Conservation (phyloP, 2,888 invertebrate genomes). For the Geophilus truncorum region DNA sequence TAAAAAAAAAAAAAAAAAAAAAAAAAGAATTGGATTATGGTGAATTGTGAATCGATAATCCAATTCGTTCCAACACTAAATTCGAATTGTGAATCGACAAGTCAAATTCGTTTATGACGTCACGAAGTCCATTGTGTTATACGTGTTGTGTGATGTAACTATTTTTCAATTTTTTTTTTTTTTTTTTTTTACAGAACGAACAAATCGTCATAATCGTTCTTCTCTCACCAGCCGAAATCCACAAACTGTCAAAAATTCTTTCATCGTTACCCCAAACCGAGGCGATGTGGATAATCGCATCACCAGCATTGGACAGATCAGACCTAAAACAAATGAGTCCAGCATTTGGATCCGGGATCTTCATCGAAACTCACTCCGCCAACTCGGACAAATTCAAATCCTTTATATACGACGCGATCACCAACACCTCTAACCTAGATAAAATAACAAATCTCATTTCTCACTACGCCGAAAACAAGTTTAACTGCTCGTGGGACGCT, state of each 20-base stretch:
- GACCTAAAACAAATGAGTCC: not conserved
- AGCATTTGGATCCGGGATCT: constrained; percentile 32
- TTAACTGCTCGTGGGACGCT: not conserved
- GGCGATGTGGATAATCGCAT: constrained; percentile 32
- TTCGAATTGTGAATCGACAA: too few relatives aligned
- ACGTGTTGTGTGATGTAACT: too few relatives aligned
- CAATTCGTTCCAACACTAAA: too few relatives aligned
- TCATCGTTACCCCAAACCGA: not conserved
- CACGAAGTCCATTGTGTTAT: too few relatives aligned
- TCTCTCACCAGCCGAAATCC: not conserved
- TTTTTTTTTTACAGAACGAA: not conserved
- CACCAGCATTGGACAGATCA: constrained; percentile 29
- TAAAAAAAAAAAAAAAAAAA: too few relatives aligned
- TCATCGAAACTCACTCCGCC: constrained; percentile 41
- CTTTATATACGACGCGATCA: not conserved
- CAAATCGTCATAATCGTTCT: not conserved
- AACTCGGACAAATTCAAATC: constrained; percentile 42
- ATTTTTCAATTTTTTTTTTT: too few relatives aligned
- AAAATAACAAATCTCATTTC: not conserved
- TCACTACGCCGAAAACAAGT: too few relatives aligned
- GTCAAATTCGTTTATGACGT: too few relatives aligned
- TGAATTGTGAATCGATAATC: too few relatives aligned
- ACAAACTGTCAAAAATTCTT: not conserved
- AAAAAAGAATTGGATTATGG: too few relatives aligned
- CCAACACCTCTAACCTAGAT: not conserved